Conservation (phyloP, 2,113 vertebrate species). For the Rhipidura dahli region DNA sequence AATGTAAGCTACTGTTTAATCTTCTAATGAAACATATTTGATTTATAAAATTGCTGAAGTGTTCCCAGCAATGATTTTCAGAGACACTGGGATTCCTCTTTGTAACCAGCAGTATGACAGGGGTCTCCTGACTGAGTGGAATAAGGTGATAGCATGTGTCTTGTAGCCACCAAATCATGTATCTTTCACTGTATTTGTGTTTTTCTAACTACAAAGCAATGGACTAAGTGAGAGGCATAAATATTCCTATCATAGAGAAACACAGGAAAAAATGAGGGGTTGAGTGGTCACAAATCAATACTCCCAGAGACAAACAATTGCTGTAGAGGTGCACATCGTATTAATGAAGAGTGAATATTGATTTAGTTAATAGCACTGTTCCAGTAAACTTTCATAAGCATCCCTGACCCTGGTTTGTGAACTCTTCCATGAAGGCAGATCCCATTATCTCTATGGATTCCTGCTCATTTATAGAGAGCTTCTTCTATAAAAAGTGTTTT, state of each 20-base stretch:
- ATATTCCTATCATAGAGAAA: neutral
- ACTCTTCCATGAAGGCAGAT: neutral
- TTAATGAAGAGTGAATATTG: slow-evolving; percentile 34
- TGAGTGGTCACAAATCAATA: neutral
- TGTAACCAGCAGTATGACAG: neutral
- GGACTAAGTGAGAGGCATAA: neutral
- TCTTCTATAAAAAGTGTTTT: neutral
- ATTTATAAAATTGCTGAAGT: neutral
- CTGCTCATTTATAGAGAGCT: neutral
- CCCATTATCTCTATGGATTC: neutral
- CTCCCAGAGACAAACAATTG: neutral
- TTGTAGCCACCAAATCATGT: neutral
- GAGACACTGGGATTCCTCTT: neutral
- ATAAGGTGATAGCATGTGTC: neutral
- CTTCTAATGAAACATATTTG: neutral
- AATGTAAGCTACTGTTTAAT: neutral
- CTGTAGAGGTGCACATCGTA: neutral
- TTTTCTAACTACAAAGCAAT: neutral
- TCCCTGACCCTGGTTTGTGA: neutral
- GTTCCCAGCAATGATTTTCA: neutral
- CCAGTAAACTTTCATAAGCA: slow-evolving; percentile 4
- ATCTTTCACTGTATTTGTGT: neutral
- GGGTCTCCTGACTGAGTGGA: neutral
- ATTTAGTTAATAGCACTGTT: slow-evolving; percentile 18
- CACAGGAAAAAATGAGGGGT: neutral